Base-by-base conservation (phyloP, 2,888 invertebrate genomes). In the Caenorhabditis angaria region DNA sequence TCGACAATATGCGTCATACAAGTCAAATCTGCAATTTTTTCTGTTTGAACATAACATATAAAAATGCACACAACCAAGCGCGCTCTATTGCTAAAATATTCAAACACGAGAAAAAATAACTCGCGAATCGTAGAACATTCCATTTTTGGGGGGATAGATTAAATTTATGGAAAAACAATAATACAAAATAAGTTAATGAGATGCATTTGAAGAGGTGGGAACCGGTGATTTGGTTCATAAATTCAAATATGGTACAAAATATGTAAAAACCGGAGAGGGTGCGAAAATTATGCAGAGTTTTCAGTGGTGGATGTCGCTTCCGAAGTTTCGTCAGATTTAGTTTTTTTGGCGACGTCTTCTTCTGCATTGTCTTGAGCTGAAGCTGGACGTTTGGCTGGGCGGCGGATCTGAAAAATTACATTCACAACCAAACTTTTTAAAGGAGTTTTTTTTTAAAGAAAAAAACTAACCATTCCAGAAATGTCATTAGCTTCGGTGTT, bases 361-460 rank as follows among this genome's bases (percentile, higher is more conserved):
- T 41, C 41, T 22, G 63, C 71, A 22, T 67, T 12, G 22, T 50
- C 24, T 5, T 56, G 64, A 6, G 65, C 61, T 1, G 64, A 51
- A 20, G 76, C 78, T 29, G 74, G 54, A 14, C 78, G 68, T 47
- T 78, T 78, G 8, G 59, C 53, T 53, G 71, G 69, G 41, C 76
- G 76, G 27, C 78, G 78, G 22, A 72, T 35, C 68, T 72, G 60
- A 47, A 61, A 54, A 24, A 24, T 10, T 10, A 48, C 4, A 20
- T 5, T n/a, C n/a, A n/a, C n/a, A n/a, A n/a, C n/a, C n/a, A n/a
- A n/a, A n/a, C n/a, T n/a, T n/a, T 41, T 41, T 41, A 41, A 41
- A 12, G 10, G n/a, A n/a, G n/a, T n/a, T n/a, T n/a, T n/a, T n/a
- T n/a, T n/a, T n/a, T 58, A 22, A 22, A n/a, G 24, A 35, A 35